Evolutionary conservation across 2,888 invertebrate genomes (phyloP).

Genomic region (Pecten maximus): DNA sequence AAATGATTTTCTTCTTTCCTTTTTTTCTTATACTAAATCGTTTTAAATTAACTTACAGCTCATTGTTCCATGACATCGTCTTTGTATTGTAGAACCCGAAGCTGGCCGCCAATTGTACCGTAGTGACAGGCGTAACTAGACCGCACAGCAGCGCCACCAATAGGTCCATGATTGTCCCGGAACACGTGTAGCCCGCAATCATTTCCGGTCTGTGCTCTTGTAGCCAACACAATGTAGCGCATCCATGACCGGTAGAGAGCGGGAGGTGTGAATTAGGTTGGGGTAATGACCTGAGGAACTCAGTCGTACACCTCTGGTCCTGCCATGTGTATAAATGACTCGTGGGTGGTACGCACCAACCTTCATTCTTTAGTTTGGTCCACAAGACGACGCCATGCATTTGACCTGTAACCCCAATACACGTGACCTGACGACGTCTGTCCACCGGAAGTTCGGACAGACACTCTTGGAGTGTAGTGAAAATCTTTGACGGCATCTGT

Average conservation of each 20-base stretch:
- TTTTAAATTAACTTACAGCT: constrained; percentile 82
- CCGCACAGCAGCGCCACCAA: constrained; percentile 90
- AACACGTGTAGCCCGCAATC: constrained; percentile 86
- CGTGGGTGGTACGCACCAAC: not conserved
- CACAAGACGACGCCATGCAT: constrained; percentile 95
- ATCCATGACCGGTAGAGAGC: constrained; percentile 90
- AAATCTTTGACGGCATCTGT: constrained; percentile 92
- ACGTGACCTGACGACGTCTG: constrained; percentile 82
- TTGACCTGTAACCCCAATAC: constrained; percentile 84
- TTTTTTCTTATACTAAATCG: too few species aligned
- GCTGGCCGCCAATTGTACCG: constrained; percentile 92
- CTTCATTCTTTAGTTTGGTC: constrained; percentile 78
- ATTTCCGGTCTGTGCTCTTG: constrained; percentile 86
- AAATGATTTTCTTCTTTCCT: too few species aligned
- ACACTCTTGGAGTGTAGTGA: constrained; percentile 90
- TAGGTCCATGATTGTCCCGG: constrained; percentile 91
- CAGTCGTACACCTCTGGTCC: constrained; percentile 90
- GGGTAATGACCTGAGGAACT: constrained; percentile 89
- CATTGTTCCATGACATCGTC: constrained; percentile 87
- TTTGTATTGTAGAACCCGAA: constrained; percentile 92
- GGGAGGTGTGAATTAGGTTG: constrained; percentile 89
- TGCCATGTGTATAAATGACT: constrained; percentile 91
- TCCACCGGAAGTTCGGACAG: constrained; percentile 88
- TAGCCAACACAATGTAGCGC: constrained; percentile 92
- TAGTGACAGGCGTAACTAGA: constrained; percentile 88